A percentile compares a stretch with the other conserved stretches of the same genome.
These are phyloP conservation scores for Bimastos eiseni DNA, from an alignment of 2,888 invertebrate species.

Conservation along the genomic window DNA sequence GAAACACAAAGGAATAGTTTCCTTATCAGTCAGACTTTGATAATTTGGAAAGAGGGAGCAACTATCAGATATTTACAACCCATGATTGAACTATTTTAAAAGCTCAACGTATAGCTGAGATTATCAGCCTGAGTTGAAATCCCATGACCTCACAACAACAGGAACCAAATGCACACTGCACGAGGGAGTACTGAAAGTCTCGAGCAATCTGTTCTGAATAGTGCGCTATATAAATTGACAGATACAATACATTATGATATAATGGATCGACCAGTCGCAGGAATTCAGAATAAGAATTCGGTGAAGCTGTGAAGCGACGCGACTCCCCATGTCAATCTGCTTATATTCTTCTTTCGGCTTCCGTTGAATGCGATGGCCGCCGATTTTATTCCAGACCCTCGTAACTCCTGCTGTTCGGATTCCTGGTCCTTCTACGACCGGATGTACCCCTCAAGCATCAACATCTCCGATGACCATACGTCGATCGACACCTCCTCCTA, in stretches of 20 bases:
- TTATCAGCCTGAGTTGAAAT: background rate
- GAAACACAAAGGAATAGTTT: background rate
- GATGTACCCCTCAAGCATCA: background rate
- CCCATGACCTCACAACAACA: background rate
- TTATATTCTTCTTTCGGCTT: too few relatives aligned
- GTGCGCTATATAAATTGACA: background rate
- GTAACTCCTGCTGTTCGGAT: background rate
- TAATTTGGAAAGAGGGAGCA: background rate
- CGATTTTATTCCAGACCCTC: background rate
- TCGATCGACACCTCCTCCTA: background rate
- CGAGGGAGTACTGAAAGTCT: background rate
- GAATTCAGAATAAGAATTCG: background rate
- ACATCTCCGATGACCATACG: background rate
- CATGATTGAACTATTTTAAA: background rate
- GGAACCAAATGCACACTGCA: background rate
- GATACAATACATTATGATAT: background rate
- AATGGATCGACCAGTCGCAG: background rate
- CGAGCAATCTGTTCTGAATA: background rate
- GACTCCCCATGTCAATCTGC: too few relatives aligned
- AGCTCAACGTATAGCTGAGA: background rate
- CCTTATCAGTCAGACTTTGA: background rate
- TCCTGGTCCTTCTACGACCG: background rate
- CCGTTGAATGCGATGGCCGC: background rate
- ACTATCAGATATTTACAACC: background rate
- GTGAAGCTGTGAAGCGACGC: background rate